These are phyloP conservation scores for Python bivittatus DNA, from an alignment of 2,113 vertebrate genomes.

Conservation along the genomic window DNA sequence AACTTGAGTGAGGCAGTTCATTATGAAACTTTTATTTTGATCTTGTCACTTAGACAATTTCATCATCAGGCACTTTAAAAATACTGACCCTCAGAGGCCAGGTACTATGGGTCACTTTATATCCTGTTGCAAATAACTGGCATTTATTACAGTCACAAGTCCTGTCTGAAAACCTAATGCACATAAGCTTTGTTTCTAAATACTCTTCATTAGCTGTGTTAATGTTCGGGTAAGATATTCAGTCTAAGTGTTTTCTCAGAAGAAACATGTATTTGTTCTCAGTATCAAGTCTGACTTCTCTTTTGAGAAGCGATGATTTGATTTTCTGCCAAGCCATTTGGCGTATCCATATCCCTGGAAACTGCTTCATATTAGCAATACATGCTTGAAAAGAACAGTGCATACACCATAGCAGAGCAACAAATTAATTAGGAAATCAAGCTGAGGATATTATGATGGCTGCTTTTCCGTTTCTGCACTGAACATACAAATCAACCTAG, in stretches of 20 bases:
- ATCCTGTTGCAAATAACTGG: neutral
- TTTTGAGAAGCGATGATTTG: conserved; percentile 8
- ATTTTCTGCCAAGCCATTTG: conserved; percentile 34
- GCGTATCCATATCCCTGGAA: neutral
- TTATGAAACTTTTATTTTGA: neutral
- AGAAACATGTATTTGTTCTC: conserved; percentile 25
- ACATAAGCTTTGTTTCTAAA: neutral
- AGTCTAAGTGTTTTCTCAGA: conserved; percentile 19
- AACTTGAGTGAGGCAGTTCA: neutral
- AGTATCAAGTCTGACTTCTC: neutral
- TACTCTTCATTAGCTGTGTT: neutral
- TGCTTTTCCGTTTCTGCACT: neutral
- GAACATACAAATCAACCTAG: neutral
- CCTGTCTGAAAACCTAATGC: neutral
- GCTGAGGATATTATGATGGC: neutral
- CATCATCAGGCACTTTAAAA: neutral
- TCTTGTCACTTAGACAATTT: neutral
- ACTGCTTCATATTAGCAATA: conserved; percentile 30
- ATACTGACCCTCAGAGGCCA: neutral
- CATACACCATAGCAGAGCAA: neutral
- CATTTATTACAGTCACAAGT: neutral
- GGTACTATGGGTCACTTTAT: neutral
- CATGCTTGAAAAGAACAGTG: neutral
- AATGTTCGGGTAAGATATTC: conserved; percentile 17
- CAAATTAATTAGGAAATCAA: neutral